Conservation (phyloP, 2,797 vertebrate genomes). For the Coregonus ussuriensis region DNA sequence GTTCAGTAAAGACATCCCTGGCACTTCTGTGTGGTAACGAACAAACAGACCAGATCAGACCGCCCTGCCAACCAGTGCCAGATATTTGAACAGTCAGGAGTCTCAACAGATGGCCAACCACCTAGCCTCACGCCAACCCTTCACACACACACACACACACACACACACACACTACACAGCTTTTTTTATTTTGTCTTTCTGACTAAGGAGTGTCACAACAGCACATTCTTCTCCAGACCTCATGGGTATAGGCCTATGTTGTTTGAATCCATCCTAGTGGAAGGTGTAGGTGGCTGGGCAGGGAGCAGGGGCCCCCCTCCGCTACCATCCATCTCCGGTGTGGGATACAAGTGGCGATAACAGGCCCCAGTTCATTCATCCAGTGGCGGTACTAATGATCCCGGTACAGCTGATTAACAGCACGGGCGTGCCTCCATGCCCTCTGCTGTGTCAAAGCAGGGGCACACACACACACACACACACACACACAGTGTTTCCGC, state of each 20-base stretch:
- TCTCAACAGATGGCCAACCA: conserved; percentile 43
- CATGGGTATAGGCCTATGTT: conserved; percentile 10
- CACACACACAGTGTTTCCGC: too few species aligned
- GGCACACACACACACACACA: neutral
- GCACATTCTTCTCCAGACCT: conserved; percentile 21
- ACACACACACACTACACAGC: too few species aligned
- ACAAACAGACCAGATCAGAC: neutral
- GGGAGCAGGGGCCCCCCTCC: neutral
- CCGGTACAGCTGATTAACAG: conserved; percentile 11
- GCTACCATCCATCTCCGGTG: conserved; percentile 14
- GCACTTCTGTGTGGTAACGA: neutral
- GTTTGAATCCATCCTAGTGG: conserved; percentile 10
- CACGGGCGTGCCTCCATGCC: neutral
- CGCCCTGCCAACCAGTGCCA: conserved; percentile 17
- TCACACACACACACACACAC: conserved; percentile 3
- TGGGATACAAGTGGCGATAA: conserved; percentile 1
- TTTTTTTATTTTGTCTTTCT: neutral
- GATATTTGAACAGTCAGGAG: conserved; percentile 48
- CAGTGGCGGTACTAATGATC: conserved; percentile 11
- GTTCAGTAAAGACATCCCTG: conserved; percentile 27
- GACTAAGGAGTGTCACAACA: conserved; percentile 7
- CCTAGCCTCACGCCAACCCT: conserved; percentile 28
- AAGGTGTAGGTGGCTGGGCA: conserved; percentile 13
- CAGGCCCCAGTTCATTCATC: conserved; percentile 17
- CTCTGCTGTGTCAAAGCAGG: neutral